Percentiles rank a stretch among this genome's conserved stretches.
These are phyloP conservation scores for Drosophila greeni DNA, from an alignment of 2,888 invertebrate genomes.

Conservation along the genomic window DNA sequence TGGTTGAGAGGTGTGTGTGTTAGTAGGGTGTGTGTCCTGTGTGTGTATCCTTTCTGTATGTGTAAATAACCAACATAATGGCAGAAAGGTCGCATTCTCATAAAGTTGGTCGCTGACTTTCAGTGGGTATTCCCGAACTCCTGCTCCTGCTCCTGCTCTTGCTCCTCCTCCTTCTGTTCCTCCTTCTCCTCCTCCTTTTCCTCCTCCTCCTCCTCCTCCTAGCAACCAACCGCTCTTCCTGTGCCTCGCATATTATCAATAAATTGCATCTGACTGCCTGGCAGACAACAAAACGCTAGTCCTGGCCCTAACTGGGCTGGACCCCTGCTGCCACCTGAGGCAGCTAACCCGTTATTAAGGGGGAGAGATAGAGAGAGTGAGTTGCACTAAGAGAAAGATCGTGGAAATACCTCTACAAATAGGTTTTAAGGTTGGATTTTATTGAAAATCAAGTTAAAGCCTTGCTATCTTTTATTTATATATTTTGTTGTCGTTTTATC, in stretches of 20 bases:
- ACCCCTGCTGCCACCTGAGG: constrained; percentile 20
- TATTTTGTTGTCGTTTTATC: too few species aligned
- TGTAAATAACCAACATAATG: constrained; percentile 57
- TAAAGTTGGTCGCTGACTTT: constrained; percentile 45
- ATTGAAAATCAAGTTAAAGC: too few species aligned
- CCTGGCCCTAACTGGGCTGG: constrained; percentile 14
- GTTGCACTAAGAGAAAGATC: too few species aligned
- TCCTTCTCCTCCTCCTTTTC: too few species aligned
- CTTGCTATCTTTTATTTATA: too few species aligned
- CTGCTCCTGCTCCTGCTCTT: too few species aligned
- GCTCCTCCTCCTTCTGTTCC: too few species aligned
- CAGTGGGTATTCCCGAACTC: constrained; percentile 24
- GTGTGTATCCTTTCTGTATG: constrained; percentile 9
- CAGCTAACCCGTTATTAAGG: constrained; percentile 43
- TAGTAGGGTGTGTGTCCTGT: constrained; percentile 13
- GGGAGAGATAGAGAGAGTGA: neutral
- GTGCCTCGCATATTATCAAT: constrained; percentile 67
- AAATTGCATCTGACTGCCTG: constrained; percentile 72
- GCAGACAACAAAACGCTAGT: constrained; percentile 54
- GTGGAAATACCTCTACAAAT: too few species aligned
- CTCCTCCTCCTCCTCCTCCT: neutral
- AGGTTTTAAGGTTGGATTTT: too few species aligned
- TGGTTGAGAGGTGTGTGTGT: constrained; percentile 9
- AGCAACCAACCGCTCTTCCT: constrained; percentile 24
- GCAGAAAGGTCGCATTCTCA: constrained; percentile 59